Base-by-base conservation (phyloP, 2,888 invertebrate species). In the Amblyjoppa proteus region DNA sequence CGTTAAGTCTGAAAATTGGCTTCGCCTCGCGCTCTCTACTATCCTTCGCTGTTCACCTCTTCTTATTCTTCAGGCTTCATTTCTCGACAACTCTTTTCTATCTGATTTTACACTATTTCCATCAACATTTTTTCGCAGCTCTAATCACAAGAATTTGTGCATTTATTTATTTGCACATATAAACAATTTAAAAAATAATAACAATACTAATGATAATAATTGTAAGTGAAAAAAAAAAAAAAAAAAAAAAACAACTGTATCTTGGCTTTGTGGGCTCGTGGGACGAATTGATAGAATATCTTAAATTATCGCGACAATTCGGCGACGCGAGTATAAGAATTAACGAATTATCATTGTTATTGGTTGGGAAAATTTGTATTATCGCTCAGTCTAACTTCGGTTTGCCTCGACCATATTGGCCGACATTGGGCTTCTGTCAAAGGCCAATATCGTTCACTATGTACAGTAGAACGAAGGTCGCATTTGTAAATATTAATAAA, bases 1-100 rank as follows among this genome's bases (percentile, higher is more conserved):
- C 87, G 83, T 87, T 85, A 83, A 87, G 85, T 85, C 80, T 85
- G 69, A 79, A 87, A 87, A 87, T 84, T 86, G 83, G 76, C 87
- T 87, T 84, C 77, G 56, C 70, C 64, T 49, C 70, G 49, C 70
- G 75, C 70, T 64, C 20, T 20, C 58, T 49, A 49, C 74, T 64
- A 53, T 68, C 66, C 58, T 45, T 64, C 49, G 31, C 25, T 20
- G 49, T 34, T 64, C 49, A 11, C 25, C 16, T 9, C 20, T 9
- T 64, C 75, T 28, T 31, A 45, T 64, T 34, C 66, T 81, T 16
- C 34, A 25, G 31, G 16, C 34, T 58, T 69, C 58, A 25, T 78
- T 3, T 45, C 4, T 34, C 13, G 41, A 25, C 25, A 56, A 28
- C 38, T 31, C 20, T 25, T 73, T 56, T 58, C 28, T n/a, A 20